Percentiles rank a stretch among this genome's conserved stretches.
phyloP scores from a whole-genome alignment of 2,888 invertebrate species.

The Thyatira batis region DNA sequence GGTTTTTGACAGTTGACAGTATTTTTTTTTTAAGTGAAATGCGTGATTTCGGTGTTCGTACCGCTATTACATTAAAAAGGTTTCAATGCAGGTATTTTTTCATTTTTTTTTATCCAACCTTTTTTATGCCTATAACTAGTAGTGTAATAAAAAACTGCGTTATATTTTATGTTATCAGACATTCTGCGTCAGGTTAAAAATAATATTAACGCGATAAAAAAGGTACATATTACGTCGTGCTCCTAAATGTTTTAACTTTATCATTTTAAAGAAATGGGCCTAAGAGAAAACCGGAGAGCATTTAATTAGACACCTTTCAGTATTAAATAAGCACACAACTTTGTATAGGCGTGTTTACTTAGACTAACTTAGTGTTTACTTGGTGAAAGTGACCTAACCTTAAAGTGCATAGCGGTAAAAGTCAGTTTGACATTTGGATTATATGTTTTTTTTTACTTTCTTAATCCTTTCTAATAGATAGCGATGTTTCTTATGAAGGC shows the following conservation, averaged over 20 bases:
- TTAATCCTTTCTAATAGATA: constrained; percentile 3
- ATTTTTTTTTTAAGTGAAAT: constrained; percentile 47
- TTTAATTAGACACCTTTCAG: background rate
- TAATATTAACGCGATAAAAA: background rate
- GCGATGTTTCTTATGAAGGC: background rate
- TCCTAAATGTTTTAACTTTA: background rate
- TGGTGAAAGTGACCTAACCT: constrained; percentile 51
- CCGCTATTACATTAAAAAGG: constrained; percentile 40
- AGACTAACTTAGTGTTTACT: constrained; percentile 29
- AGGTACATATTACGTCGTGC: background rate
- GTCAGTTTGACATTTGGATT: constrained; percentile 41
- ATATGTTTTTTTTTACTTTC: constrained; percentile 1
- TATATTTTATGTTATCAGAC: background rate
- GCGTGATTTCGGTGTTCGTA: constrained; percentile 36
- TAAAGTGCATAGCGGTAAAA: constrained; percentile 44
- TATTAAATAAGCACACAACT: background rate
- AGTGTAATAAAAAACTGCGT: background rate
- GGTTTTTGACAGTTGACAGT: constrained; percentile 43
- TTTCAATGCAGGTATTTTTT: constrained; percentile 66
- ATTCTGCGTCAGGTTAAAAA: background rate
- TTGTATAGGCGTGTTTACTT: constrained; percentile 32
- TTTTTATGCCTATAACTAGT: background rate
- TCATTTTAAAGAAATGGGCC: background rate
- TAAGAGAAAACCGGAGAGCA: background rate
- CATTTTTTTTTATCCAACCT: background rate